A percentile compares a stretch with the other conserved stretches of the same genome.
These are phyloP conservation scores for Diphyllodes magnificus DNA, from an alignment of 2,113 vertebrate species.

Conservation along the genomic window DNA sequence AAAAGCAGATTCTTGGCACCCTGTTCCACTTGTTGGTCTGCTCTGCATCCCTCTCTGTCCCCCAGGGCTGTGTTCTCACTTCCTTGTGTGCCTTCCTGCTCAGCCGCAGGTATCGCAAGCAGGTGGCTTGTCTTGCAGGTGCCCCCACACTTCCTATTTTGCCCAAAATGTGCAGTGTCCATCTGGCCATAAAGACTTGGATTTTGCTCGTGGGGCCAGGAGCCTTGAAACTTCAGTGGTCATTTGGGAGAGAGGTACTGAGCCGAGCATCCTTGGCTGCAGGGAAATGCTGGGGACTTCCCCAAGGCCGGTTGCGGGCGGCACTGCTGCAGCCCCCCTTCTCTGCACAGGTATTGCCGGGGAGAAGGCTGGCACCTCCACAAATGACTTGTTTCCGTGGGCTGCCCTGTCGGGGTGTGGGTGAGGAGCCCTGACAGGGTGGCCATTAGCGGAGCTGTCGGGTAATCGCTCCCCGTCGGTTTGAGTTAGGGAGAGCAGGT, in stretches of 20 bases:
- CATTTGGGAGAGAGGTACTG: neutral
- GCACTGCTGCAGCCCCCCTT: neutral
- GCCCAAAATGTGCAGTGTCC: neutral
- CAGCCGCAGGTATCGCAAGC: rapidly evolving
- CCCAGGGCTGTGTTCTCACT: rapidly evolving
- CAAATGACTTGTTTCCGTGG: rapidly evolving
- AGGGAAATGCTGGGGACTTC: neutral
- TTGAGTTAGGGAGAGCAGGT: slow-evolving; percentile 37
- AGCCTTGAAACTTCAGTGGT: neutral
- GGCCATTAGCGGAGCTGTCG: slow-evolving; percentile 3
- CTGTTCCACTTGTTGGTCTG: neutral
- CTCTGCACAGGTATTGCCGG: rapidly evolving
- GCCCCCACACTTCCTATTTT: rapidly evolving
- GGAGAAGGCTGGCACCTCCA: neutral
- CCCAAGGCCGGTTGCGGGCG: rapidly evolving
- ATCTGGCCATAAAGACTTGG: neutral
- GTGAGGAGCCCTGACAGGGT: neutral
- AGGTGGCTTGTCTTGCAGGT: neutral
- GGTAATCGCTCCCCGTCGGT: slow-evolving; percentile 10
- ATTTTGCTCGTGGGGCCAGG: neutral
- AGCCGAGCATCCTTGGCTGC: rapidly evolving
- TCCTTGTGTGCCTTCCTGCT: neutral
- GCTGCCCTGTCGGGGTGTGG: neutral
- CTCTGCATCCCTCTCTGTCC: neutral
- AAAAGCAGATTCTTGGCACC: neutral